phyloP scores from a whole-genome alignment of 2,888 invertebrate species.

The Aleiodes leptofemur region DNA sequence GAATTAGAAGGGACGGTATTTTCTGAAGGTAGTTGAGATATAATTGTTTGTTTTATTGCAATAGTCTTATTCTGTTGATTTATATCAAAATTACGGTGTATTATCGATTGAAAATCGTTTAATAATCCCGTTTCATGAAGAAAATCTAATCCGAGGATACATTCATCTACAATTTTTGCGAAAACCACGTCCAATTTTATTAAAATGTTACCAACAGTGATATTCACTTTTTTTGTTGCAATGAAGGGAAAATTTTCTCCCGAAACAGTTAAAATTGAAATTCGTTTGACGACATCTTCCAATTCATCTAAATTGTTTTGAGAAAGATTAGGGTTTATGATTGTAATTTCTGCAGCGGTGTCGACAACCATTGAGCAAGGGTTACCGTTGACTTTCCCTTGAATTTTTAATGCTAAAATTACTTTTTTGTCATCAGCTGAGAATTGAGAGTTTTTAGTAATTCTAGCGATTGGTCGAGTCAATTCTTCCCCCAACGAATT shows the following conservation, averaged over 20 bases:
- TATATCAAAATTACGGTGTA: neutral
- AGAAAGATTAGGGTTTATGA: neutral
- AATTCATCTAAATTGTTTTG: neutral
- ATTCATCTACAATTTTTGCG: neutral
- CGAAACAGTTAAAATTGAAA: neutral
- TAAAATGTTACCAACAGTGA: neutral
- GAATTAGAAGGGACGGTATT: neutral
- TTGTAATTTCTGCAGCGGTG: neutral
- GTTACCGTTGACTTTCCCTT: neutral
- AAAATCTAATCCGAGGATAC: constrained; percentile 4
- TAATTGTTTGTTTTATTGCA: too few species aligned
- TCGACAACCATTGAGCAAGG: neutral
- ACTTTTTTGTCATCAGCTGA: neutral
- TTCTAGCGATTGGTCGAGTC: neutral
- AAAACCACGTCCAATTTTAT: neutral
- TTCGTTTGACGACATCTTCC: neutral
- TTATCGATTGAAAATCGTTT: neutral
- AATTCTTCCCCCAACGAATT: neutral
- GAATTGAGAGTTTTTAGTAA: neutral
- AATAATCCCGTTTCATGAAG: neutral
- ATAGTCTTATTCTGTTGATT: neutral
- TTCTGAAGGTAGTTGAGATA: neutral
- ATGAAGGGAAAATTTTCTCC: neutral
- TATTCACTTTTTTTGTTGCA: neutral
- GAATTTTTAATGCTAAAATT: neutral